A percentile compares a stretch with the other conserved stretches of the same genome.
These are phyloP conservation scores for Syngnathus typhle DNA, from an alignment of 2,113 vertebrate species.

Conservation along the genomic window DNA sequence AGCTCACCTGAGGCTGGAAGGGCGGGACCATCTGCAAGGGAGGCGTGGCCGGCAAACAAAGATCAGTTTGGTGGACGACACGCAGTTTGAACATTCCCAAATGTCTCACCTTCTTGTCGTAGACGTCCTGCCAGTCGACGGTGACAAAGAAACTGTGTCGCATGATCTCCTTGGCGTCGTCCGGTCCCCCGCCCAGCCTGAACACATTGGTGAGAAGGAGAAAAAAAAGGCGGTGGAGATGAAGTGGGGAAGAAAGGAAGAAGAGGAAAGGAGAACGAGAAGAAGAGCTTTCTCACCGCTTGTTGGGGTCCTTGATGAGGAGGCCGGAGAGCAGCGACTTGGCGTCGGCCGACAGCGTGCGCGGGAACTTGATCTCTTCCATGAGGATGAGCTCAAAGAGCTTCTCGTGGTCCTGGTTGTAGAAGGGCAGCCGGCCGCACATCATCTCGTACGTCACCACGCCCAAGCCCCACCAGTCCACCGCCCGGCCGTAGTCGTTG, in stretches of 20 bases:
- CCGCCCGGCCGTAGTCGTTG: slow-evolving; percentile 72
- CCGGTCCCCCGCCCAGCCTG: slow-evolving; percentile 90
- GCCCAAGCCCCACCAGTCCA: slow-evolving; percentile 76
- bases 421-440: slow-evolving; percentile 74
- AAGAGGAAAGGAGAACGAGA: neutral
- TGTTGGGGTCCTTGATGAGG: slow-evolving; percentile 76
- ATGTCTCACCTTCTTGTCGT: slow-evolving; percentile 94
- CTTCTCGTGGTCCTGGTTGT: slow-evolving; percentile 77
- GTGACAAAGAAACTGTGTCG: slow-evolving; percentile 89
- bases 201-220: neutral
- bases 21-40: slow-evolving; percentile 64
- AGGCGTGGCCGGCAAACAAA: neutral
- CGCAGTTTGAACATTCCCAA: too few relatives aligned
- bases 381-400: slow-evolving; percentile 75
- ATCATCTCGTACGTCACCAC: slow-evolving; percentile 77
- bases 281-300: slow-evolving; percentile 51
- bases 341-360: slow-evolving; percentile 71
- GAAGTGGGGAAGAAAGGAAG: neutral
- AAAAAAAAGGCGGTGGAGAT: neutral
- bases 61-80: too few relatives aligned
- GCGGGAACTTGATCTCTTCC: slow-evolving; percentile 76
- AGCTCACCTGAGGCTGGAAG: slow-evolving; percentile 71
- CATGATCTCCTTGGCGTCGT: slow-evolving; percentile 97
- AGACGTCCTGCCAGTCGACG: slow-evolving; percentile 93
- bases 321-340: slow-evolving; percentile 74